Evolutionary conservation across 1,140 invertebrate species (phyloP), one percentile per base, ranked within the genome.

Genomic region (Diorhabda carinulata): DNA sequence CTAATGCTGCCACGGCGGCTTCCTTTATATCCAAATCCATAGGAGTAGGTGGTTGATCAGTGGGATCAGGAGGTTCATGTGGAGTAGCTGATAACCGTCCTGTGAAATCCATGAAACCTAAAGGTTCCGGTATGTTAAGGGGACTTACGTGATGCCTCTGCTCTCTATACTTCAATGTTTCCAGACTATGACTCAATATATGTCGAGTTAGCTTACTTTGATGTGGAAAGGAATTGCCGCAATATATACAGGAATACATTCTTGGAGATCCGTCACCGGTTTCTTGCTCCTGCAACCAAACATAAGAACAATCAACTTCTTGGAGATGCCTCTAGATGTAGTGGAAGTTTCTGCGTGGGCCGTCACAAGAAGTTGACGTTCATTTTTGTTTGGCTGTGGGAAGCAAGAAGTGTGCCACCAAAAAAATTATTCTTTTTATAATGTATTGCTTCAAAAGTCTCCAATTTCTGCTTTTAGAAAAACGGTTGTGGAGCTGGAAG

Each of bases 291-390:
- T 93, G 91, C 89, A 93, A 92, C 90, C 88, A 91, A 91, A 91
- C 91, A 92, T 90, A 91, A 89, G 87, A 89, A 90, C 90, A 92
- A 52, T 93, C 91, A 93, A 93, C 92, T 93, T 93, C 92, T 93
- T 92, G 84, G 80, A 25, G 58, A 10, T n/a, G 63, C 71, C 69
- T 69, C 64, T 61, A 73, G 70, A 58, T 68, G 56, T 47, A 65
- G 57, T 45, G 66, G 56, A 64, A 47, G 68, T 8, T 44, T 57
- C 66, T 43, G 8, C 65, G 70, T 65, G 56, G 70, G 70, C 67
- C 68, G 67, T 72, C 75, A 78, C 91, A 91, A 94, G 92, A 94
- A 94, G 92, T 94, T 94, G 92, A 94, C 92, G 92, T 89, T 93
- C 91, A 93, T 92, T 92, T 52, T 92, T 91, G 91, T 91, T 91